phyloP scores from a whole-genome alignment of 1,140 invertebrate genomes.

The Bathynomus jamesi region DNA sequence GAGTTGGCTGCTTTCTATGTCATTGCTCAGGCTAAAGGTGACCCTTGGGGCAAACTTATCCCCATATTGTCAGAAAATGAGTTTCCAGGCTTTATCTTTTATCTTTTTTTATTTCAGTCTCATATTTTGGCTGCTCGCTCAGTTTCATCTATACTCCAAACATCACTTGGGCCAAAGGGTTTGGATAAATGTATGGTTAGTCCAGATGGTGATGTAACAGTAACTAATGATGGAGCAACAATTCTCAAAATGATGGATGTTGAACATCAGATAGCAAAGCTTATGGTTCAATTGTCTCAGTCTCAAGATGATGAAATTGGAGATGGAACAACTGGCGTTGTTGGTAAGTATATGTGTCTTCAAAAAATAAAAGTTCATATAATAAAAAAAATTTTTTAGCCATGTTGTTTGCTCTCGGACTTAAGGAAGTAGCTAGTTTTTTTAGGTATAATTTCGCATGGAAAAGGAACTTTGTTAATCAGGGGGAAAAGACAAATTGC shows the following conservation, averaged over 20 bases:
- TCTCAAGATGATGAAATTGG: conserved; percentile 99
- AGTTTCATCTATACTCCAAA: conserved; percentile 79
- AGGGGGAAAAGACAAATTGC: no score
- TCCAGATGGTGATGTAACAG: conserved; percentile 94
- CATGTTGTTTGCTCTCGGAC: no score
- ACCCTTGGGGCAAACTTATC: no score
- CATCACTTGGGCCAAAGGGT: conserved; percentile 94
- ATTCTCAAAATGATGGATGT: conserved; percentile 99
- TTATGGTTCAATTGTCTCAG: conserved; percentile 96
- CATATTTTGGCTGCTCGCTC: conserved; percentile 91
- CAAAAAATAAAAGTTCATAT: no score
- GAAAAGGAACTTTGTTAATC: no score
- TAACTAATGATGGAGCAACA: conserved; percentile 99
- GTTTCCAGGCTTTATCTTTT: no score
- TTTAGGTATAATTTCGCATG: no score
- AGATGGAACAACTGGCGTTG: conserved; percentile 98
- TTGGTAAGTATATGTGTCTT: conserved; percentile 52
- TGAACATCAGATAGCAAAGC: conserved; percentile 95
- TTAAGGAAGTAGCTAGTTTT: no score
- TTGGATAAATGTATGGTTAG: conserved; percentile 95
- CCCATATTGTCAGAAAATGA: no score
- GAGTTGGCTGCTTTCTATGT: no score
- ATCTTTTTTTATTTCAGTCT: conserved; percentile 58
- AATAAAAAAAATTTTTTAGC: no score
- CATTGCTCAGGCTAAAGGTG: no score